Percentiles rank a stretch among this genome's conserved stretches.
These are phyloP conservation scores for Dasypolia templi DNA, from an alignment of 2,888 invertebrate genomes.

Conservation along the genomic window DNA sequence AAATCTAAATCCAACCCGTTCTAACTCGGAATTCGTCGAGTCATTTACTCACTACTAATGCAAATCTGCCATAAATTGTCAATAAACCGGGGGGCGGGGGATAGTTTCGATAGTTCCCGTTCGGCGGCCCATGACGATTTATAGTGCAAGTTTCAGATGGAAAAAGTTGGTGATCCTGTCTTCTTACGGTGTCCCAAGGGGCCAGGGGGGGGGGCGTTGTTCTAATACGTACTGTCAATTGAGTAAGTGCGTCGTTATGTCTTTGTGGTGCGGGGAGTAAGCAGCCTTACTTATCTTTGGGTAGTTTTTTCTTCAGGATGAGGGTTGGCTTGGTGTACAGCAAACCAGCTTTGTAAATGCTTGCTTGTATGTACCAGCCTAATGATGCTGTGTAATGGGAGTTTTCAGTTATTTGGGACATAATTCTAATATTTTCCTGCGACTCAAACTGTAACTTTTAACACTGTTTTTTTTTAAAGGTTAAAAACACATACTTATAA, in stretches of 20 bases:
- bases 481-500: too few species aligned
- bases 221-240: conserved; percentile 73
- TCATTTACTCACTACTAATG: conserved; percentile 83
- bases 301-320: conserved; percentile 4
- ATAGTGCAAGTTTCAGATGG: conserved; percentile 88
- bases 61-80: conserved; percentile 88
- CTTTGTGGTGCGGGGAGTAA: conserved; percentile 33
- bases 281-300: conserved; percentile 35
- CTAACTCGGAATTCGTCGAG: conserved; percentile 70
- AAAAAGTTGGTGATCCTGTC: conserved; percentile 87
- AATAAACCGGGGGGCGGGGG: conserved; percentile 75
- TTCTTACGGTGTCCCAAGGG: conserved; percentile 71
- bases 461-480: too few species aligned
- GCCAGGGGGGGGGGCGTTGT: conserved; percentile 60
- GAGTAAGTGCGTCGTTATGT: conserved; percentile 69
- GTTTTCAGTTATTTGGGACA: background rate
- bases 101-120: conserved; percentile 74
- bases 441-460: too few species aligned
- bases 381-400: conserved; percentile 9
- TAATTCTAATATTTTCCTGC: too few species aligned
- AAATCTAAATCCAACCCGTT: conserved; percentile 66
- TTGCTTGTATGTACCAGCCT: conserved; percentile 23
- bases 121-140: conserved; percentile 85
- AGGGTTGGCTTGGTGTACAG: background rate
- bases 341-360: background rate